Conservation (phyloP, 2,888 invertebrate species). For the Furcula furcula region DNA sequence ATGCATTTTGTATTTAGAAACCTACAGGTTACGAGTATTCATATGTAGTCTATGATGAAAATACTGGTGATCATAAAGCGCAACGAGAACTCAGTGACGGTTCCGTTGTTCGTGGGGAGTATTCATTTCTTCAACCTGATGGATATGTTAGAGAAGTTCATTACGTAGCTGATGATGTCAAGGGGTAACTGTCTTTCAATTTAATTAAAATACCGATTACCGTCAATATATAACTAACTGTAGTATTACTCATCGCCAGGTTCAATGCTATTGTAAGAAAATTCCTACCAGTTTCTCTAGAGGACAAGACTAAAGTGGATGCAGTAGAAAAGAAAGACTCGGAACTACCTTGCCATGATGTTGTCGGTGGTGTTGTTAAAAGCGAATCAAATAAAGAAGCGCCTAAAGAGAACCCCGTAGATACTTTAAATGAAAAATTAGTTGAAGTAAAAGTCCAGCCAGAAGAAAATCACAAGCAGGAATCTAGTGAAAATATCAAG, state of each 20-base stretch:
- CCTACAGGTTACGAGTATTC: slow-evolving; percentile 65
- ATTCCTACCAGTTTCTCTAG: slow-evolving; percentile 41
- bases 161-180: slow-evolving; percentile 77
- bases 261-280: slow-evolving; percentile 69
- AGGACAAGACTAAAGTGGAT: slow-evolving; percentile 20
- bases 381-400: slow-evolving; percentile 8
- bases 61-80: slow-evolving; percentile 78
- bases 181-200: slow-evolving; percentile 52
- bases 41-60: slow-evolving; percentile 77
- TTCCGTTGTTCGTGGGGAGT: slow-evolving; percentile 74
- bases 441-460: background rate
- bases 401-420: background rate
- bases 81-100: slow-evolving; percentile 79
- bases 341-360: slow-evolving; percentile 40
- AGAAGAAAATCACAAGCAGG: background rate
- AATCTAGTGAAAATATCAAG: background rate
- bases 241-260: slow-evolving; percentile 31
- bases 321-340: slow-evolving; percentile 13
- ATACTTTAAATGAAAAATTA: background rate
- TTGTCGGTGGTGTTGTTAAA: too few relatives aligned
- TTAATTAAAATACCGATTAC: slow-evolving; percentile 4
- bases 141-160: slow-evolving; percentile 76
- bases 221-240: background rate
- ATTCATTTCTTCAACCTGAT: slow-evolving; percentile 78
- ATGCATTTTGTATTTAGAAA: slow-evolving; percentile 30